Percentiles rank a stretch among this genome's conserved stretches.
phyloP scores from a whole-genome alignment of 1,140 invertebrate genomes.

The Dryas iulia region DNA sequence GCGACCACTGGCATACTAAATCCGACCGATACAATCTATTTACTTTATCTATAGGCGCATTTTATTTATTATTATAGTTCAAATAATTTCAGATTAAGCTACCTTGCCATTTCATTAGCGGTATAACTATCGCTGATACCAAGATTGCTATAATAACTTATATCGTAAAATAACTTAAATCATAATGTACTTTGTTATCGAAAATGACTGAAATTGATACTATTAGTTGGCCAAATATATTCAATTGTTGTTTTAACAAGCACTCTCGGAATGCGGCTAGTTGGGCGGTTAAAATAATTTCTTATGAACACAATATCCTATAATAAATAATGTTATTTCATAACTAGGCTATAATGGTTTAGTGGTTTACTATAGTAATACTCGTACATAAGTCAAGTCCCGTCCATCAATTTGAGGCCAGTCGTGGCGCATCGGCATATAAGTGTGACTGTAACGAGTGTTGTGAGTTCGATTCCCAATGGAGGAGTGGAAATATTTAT shows the following conservation, averaged over 20 bases:
- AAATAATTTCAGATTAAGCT: not conserved
- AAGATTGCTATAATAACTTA: constrained; percentile 26
- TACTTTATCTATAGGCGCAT: not conserved
- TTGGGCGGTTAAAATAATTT: constrained; percentile 17
- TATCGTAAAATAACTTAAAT: constrained; percentile 27
- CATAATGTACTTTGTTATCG: constrained; percentile 14
- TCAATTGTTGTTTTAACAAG: constrained; percentile 30
- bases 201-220: constrained; percentile 28
- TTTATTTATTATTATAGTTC: not conserved
- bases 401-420: too few species aligned
- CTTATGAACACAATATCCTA: constrained; percentile 2
- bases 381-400: too few species aligned
- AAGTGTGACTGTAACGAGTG: too few species aligned
- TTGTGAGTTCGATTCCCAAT: too few species aligned
- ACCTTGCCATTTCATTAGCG: constrained; percentile 7
- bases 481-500: too few species aligned
- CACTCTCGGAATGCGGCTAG: constrained; percentile 20
- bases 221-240: constrained; percentile 8
- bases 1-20: too few species aligned
- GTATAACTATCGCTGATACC: constrained; percentile 20
- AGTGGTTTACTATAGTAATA: too few species aligned
- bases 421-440: too few species aligned
- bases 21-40: not conserved
- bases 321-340: not conserved
- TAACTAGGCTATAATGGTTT: not conserved